Percentiles rank a stretch among this genome's conserved stretches.
Evolutionary conservation across 2,888 invertebrate species (phyloP).

Genomic region (Drosophila dives): DNA sequence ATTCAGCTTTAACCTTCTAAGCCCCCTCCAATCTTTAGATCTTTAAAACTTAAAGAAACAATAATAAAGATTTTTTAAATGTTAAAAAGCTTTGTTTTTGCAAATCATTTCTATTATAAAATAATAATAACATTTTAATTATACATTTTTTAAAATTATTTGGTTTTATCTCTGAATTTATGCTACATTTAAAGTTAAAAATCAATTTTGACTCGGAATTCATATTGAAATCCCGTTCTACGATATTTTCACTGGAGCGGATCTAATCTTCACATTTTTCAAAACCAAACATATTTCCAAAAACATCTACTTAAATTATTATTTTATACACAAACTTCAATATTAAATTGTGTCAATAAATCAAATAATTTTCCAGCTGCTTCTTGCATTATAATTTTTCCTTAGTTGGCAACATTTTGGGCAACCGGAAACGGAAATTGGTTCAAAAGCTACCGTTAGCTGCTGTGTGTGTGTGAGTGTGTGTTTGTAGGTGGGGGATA

Average conservation of each 20-base stretch:
- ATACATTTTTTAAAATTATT: too few species aligned
- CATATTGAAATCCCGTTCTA: too few species aligned
- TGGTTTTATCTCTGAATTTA: too few species aligned
- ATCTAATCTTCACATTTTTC: too few species aligned
- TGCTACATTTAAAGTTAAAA: neutral
- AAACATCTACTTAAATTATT: neutral
- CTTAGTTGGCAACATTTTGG: slow-evolving; percentile 26
- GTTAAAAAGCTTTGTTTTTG: neutral
- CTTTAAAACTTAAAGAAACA: neutral
- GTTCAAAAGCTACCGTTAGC: slow-evolving; percentile 26
- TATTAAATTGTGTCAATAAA: neutral
- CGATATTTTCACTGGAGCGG: too few species aligned
- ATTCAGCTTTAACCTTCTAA: neutral
- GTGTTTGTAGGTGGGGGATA: neutral
- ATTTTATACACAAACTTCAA: neutral
- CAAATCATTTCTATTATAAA: neutral
- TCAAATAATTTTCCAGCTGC: neutral
- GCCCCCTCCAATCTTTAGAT: neutral
- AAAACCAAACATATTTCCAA: too few species aligned
- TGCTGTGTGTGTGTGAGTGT: slow-evolving; percentile 3
- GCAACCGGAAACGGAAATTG: slow-evolving; percentile 47
- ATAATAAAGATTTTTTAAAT: neutral
- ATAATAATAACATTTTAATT: neutral
- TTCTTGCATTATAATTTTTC: slow-evolving; percentile 9
- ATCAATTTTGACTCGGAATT: too few species aligned